Base-by-base conservation (phyloP, 2,888 invertebrate genomes). In the Drosophila testacea region DNA sequence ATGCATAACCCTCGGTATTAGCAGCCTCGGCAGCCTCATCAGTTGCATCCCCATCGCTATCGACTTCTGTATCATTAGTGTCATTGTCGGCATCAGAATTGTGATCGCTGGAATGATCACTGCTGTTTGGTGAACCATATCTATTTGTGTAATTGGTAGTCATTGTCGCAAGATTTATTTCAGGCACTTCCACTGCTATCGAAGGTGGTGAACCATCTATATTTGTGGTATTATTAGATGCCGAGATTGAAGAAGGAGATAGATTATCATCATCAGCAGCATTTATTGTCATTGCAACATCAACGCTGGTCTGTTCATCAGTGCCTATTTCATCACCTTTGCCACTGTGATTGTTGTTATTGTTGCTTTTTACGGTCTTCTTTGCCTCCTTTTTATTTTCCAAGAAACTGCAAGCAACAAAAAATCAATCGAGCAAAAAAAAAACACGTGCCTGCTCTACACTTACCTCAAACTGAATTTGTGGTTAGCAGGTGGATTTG, bases 391-490 rank as follows among this genome's bases (percentile, higher is more conserved):
- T 54, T 42, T 63, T 69, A 27, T 44, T 11, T 34, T 46, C 27
- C 41, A 27, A 10, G 44, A 11, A 39, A 30, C 52, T 39, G 62
- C 51, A 50, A 36, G 28, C 39, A 22, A 22, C 60, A 50, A 50
- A 62, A 66, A 77, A 73, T 77, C 74, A 38, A 74, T 74, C n/a
- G 54, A 44, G 27, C 9, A 16, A 38, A 16, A n/a, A n/a, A 6
- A 22, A 13, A 39, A 30, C 41, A 50, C 42, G 10, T 28, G 4
- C 11, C n/a, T 16, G n/a, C 27, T n/a, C 4, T 47, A 6, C 50
- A 36, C 34, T 50, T 50, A 50, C 50, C 34, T n/a, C 34, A 36
- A 6, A 36, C 22, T 34, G 11, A 11, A 4, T 27, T 7, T 36
- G 11, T 36, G 34, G 36, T 13, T 50, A 27, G 27, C 44, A 27